Evolutionary conservation across 2,797 vertebrate species (phyloP).

Genomic region (Danio choprae): DNA sequence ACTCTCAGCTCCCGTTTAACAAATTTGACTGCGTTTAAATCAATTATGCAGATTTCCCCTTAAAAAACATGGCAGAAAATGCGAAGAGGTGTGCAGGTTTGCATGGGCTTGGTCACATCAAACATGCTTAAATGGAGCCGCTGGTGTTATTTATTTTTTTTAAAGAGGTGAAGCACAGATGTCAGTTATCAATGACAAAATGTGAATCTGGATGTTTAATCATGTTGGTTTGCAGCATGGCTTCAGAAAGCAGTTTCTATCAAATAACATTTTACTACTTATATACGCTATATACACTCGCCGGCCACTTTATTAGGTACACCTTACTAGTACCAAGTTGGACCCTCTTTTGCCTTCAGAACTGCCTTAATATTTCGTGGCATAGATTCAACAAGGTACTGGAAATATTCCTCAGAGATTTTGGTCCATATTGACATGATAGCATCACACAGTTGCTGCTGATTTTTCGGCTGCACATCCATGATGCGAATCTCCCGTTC

Average conservation of each 20-base stretch:
- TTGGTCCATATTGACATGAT: no score
- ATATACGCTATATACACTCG: no score
- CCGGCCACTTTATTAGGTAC: no score
- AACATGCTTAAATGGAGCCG: constrained; percentile 16
- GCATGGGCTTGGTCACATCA: constrained; percentile 17
- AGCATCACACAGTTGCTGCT: no score
- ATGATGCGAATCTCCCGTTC: no score
- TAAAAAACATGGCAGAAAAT: constrained; percentile 68
- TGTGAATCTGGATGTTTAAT: background rate
- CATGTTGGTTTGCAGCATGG: background rate
- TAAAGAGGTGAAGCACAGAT: constrained; percentile 32
- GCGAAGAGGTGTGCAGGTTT: constrained; percentile 34
- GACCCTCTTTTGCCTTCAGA: no score
- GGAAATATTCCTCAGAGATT: no score
- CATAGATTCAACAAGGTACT: no score
- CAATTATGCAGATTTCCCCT: constrained; percentile 10
- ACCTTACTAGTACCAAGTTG: no score
- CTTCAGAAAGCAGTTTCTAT: background rate
- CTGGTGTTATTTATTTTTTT: background rate
- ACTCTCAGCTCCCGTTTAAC: background rate
- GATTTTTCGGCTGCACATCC: no score
- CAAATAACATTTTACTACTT: no score
- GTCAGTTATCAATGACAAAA: constrained; percentile 24
- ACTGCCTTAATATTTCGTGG: no score
- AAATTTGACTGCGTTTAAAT: background rate